Conservation (phyloP, 2,888 invertebrate species). For the Neoaliturus tenellus region DNA sequence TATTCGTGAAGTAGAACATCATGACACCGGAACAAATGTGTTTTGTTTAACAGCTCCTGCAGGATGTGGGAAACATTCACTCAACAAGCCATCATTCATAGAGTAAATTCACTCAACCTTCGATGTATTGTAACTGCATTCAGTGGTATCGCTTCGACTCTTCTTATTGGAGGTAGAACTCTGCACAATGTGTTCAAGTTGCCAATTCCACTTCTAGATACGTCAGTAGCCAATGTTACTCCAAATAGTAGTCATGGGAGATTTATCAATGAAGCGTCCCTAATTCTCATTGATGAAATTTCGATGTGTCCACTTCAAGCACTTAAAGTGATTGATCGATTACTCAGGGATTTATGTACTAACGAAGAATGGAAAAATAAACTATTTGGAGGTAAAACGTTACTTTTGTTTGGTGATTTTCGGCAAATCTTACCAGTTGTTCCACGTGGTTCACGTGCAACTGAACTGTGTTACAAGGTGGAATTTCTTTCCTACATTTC, state of each 20-base stretch:
- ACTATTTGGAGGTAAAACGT: slow-evolving; percentile 19
- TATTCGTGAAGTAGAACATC: not conserved
- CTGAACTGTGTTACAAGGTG: slow-evolving; percentile 10
- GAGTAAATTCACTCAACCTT: not conserved
- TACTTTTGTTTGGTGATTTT: slow-evolving; percentile 26
- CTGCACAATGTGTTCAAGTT: not conserved
- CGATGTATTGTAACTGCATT: slow-evolving; percentile 6
- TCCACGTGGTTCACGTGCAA: slow-evolving; percentile 21
- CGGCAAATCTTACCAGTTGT: slow-evolving; percentile 6
- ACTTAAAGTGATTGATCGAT: slow-evolving; percentile 14
- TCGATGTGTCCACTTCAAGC: slow-evolving; percentile 31
- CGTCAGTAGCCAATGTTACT: not conserved
- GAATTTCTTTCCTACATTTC: slow-evolving; percentile 8
- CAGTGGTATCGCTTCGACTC: slow-evolving; percentile 9
- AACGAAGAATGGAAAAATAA: not conserved
- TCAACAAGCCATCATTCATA: not conserved
- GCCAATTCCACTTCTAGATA: slow-evolving; percentile 8
- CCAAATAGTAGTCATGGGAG: not conserved
- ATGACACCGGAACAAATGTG: slow-evolving; percentile 4
- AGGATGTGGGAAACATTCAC: slow-evolving; percentile 28
- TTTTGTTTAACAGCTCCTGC: slow-evolving; percentile 2
- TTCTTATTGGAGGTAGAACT: slow-evolving; percentile 17
- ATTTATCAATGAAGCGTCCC: not conserved
- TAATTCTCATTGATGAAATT: slow-evolving; percentile 13
- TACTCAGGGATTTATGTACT: slow-evolving; percentile 11